These are phyloP conservation scores for Pachypanchax playfairii DNA, from an alignment of 2,113 vertebrate genomes.

Conservation along the genomic window DNA sequence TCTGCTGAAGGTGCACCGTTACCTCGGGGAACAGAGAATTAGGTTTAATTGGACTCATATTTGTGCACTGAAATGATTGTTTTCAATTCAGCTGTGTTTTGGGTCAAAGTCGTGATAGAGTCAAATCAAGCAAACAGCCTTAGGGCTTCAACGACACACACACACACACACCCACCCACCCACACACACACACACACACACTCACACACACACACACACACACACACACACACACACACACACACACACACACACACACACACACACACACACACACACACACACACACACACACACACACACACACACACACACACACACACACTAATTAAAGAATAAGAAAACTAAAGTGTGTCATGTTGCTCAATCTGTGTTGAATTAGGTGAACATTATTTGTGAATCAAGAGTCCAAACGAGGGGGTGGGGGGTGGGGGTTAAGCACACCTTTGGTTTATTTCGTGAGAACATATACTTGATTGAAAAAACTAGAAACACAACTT, in stretches of 20 bases:
- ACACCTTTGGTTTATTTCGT: conserved; percentile 42
- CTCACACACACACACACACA: conserved; percentile 23
- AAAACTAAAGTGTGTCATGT: conserved; percentile 37
- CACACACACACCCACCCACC: no score
- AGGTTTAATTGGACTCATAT: conserved; percentile 49
- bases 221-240: conserved; percentile 26
- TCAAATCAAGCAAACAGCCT: conserved; percentile 54
- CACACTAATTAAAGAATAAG: conserved; percentile 16
- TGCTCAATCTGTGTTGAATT: conserved; percentile 65
- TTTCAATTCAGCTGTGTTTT: conserved; percentile 64
- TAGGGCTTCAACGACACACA: conserved; percentile 13
- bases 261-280: conserved; percentile 28
- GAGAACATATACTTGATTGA: conserved; percentile 51
- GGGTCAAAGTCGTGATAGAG: conserved; percentile 53
- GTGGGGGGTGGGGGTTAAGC: neutral
- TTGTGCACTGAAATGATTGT: conserved; percentile 58
- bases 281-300: conserved; percentile 27
- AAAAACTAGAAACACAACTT: conserved; percentile 29
- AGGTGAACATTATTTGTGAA: conserved; percentile 39
- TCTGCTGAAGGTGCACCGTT: conserved; percentile 7
- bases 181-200: conserved; percentile 29
- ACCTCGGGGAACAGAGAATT: conserved; percentile 45
- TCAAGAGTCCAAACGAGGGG: conserved; percentile 36
- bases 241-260: conserved; percentile 27
- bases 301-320: conserved; percentile 25